Conservation (phyloP, 2,797 vertebrate species). For the Austrolebias charrua region DNA sequence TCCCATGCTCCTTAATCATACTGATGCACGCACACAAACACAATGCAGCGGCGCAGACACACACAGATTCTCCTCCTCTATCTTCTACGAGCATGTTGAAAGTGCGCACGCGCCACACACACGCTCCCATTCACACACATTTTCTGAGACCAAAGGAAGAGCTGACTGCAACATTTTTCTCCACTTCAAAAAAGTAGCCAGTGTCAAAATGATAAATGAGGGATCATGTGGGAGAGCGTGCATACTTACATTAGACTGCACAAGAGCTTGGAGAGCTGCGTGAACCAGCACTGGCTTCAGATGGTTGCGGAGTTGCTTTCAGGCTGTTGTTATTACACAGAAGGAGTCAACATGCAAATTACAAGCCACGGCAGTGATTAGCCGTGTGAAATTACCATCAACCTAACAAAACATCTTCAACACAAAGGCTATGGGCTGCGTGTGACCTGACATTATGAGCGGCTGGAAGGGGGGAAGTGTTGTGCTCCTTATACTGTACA, state of each 20-base stretch:
- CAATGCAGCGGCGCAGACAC: constrained; percentile 26
- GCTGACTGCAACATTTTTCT: constrained; percentile 84
- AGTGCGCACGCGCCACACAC: constrained; percentile 20
- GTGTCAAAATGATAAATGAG: constrained; percentile 84
- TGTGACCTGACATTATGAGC: constrained; percentile 63
- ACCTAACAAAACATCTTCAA: constrained; percentile 55
- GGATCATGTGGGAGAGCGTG: constrained; percentile 74
- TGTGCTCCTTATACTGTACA: constrained; percentile 64
- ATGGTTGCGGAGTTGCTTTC: constrained; percentile 19
- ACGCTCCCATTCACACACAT: constrained; percentile 61
- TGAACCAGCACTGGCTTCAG: constrained; percentile 17
- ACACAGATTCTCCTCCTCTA: constrained; percentile 38
- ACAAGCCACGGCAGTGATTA: constrained; percentile 57
- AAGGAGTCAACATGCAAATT: constrained; percentile 56
- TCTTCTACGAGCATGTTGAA: constrained; percentile 46
- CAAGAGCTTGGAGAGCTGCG: constrained; percentile 58
- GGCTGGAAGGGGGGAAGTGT: constrained; percentile 33
- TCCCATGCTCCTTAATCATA: constrained; percentile 73
- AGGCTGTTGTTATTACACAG: constrained; percentile 33
- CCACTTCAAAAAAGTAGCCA: constrained; percentile 82
- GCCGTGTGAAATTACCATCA: constrained; percentile 57
- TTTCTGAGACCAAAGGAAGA: constrained; percentile 76
- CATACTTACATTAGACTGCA: constrained; percentile 74
- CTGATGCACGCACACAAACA: constrained; percentile 59
- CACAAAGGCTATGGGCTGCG: constrained; percentile 23